Evolutionary conservation across 2,113 vertebrate species (phyloP).

Genomic region (Cebus imitator): DNA sequence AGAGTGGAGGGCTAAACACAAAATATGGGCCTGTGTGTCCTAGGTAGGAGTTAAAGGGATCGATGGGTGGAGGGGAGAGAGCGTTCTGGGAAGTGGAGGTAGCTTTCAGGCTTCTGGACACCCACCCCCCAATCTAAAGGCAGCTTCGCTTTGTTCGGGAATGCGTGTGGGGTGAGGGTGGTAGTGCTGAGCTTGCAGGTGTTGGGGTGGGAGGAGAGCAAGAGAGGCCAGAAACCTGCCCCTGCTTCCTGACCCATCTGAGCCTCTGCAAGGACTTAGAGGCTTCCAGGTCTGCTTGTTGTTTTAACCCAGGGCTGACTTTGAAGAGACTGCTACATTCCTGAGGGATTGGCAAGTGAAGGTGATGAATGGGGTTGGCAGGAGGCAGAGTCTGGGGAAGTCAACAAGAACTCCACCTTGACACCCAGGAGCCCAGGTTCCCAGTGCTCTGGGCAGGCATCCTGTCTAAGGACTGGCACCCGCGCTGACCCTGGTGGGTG

Average conservation of each 20-base stretch:
- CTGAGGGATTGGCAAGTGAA: neutral
- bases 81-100: too few species aligned
- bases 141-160: neutral
- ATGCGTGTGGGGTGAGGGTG: too few species aligned
- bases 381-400: neutral
- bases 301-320: constrained; percentile 28
- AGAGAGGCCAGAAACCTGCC: neutral
- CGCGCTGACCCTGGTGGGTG: neutral
- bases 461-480: neutral
- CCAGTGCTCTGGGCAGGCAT: neutral
- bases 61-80: neutral
- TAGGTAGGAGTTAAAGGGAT: neutral
- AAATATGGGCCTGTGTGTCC: neutral
- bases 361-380: constrained; percentile 21
- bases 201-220: too few species aligned
- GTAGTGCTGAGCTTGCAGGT: neutral
- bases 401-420: neutral
- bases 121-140: neutral
- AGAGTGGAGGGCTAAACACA: neutral
- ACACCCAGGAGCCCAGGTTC: neutral
- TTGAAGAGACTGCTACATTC: constrained; percentile 24
- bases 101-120: neutral
- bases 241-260: neutral
- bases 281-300: constrained; percentile 31
- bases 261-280: neutral